Evolutionary conservation across 2,797 vertebrate genomes (phyloP), one percentile per base, ranked within the genome.

Genomic region (Semaprochilodus insignis): DNA sequence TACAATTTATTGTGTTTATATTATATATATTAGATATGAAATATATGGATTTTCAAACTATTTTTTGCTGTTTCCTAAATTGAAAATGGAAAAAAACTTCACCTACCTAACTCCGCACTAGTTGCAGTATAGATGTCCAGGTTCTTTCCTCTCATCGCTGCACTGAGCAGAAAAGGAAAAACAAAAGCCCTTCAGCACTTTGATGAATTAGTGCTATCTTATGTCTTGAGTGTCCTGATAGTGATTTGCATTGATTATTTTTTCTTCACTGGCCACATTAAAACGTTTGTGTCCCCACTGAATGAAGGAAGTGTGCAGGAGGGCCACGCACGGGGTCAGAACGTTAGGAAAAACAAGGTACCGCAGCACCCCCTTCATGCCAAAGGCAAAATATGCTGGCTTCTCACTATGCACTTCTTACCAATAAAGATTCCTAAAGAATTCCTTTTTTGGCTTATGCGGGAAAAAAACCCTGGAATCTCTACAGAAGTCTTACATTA

Each of bases 161-260:
- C 57, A 60, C 65, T 70, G 62, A 31, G 31, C 75, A 72, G 36
- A 25, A 75, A 69, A 23, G 62, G 36, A 54, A 79, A 57, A 89
- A 88, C 85, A 88, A 93, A 94, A 91, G 40, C 5, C 95, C 97
- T 96, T 95, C 94, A 95, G 94, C 95, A 92, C 95, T 95, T 95
- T 96, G 96, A 95, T 97, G 96, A 96, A 96, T 96, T 95, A 91
- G 94, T 95, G 96, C 94, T 92, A 92, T 93, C 91, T 95, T 92
- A 93, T 93, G 94, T 94, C 91, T 91, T 95, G 94, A 93, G 95
- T 93, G 94, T 93, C 93, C 92, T 92, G 95, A 94, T 93, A 93
- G 95, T 93, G 95, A 97, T 98, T 97, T 98, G 96, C 96, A 97
- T 97, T 95, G 96, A 97, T 98, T 98, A 97, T 96, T 96, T 96